Conservation (phyloP, 2,113 vertebrate genomes). For the Microcebus griseorufus region DNA sequence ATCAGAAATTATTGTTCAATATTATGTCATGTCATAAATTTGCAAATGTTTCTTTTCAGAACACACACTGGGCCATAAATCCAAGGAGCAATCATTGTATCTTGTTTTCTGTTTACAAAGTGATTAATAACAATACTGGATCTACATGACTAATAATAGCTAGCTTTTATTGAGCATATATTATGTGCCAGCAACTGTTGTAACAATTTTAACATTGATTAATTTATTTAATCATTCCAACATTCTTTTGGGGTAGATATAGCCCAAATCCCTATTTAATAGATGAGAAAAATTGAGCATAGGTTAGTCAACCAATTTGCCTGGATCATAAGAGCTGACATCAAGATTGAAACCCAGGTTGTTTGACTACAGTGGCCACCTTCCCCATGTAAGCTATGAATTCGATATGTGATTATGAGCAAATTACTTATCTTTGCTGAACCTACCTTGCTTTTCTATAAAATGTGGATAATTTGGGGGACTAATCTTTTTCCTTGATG, state of each 20-base stretch:
- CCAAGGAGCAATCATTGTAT: not conserved
- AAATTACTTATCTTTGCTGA: not conserved
- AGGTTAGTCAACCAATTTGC: not conserved
- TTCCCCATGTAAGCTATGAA: not conserved
- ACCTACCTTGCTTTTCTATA: not conserved
- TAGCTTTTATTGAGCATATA: not conserved
- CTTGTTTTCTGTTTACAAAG: not conserved
- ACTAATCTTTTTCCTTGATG: not conserved
- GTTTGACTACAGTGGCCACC: not conserved
- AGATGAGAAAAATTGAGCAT: not conserved
- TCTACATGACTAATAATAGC: not conserved
- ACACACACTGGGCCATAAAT: not conserved
- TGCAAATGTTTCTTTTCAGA: slow-evolving; percentile 29
- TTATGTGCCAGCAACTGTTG: not conserved
- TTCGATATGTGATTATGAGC: not conserved
- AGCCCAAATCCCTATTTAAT: not conserved
- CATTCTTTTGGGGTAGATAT: not conserved
- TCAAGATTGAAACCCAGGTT: not conserved
- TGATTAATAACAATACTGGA: not conserved
- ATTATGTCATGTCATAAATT: not conserved
- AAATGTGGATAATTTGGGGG: not conserved
- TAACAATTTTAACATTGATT: not conserved
- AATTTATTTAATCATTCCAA: not conserved
- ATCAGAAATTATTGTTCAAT: slow-evolving; percentile 20
- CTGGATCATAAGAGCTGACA: not conserved